Conservation (phyloP, 2,113 vertebrate species). For the Charina bottae region DNA sequence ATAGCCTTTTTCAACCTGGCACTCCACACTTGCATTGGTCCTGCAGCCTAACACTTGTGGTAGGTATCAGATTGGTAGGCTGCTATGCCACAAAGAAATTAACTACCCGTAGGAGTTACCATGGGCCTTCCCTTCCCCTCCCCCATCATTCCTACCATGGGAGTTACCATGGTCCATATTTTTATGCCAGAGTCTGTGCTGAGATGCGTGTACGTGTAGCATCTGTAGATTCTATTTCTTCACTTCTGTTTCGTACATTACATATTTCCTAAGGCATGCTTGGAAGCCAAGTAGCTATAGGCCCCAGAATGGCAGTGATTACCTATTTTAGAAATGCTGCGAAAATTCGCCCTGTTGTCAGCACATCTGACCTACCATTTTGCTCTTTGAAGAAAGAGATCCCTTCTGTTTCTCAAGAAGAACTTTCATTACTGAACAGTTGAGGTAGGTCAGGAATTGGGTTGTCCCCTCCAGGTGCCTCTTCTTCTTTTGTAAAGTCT, state of each 20-base stretch:
- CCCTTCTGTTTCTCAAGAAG: constrained; percentile 20
- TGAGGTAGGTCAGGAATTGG: constrained; percentile 28
- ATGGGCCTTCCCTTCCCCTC: background rate
- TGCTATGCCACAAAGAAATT: background rate
- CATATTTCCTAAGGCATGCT: constrained; percentile 47
- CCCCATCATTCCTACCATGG: background rate
- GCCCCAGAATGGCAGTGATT: constrained; percentile 48
- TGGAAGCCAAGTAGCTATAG: constrained; percentile 42
- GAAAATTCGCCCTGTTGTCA: constrained; percentile 49
- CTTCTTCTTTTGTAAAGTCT: background rate
- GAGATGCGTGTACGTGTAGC: background rate
- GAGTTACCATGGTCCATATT: background rate
- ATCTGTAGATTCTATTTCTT: background rate
- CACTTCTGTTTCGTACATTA: constrained; percentile 43
- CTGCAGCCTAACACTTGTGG: background rate
- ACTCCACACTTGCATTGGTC: background rate
- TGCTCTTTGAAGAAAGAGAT: constrained; percentile 19
- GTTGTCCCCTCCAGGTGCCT: background rate
- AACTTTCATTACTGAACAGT: constrained; percentile 29
- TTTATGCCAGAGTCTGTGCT: background rate
- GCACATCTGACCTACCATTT: constrained; percentile 39
- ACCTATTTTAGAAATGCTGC: constrained; percentile 44
- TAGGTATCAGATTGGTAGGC: background rate
- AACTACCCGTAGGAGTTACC: background rate
- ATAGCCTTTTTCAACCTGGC: background rate